Conservation (phyloP, 2,888 invertebrate genomes). For the Adelphocoris suturalis region DNA sequence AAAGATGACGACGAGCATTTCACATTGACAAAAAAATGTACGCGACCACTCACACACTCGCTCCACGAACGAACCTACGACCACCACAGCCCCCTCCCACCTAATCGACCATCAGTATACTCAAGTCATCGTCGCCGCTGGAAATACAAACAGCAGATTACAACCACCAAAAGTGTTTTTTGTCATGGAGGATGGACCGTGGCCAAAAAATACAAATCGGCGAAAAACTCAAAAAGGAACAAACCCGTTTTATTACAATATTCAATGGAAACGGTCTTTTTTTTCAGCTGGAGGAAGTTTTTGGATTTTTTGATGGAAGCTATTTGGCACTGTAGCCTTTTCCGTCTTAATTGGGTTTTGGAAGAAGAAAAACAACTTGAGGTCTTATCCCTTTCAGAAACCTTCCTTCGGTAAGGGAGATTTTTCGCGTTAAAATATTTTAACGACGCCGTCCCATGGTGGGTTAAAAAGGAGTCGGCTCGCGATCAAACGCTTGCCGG, state of each 20-base stretch:
- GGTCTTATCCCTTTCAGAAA: slow-evolving; percentile 39
- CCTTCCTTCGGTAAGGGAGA: slow-evolving; percentile 12
- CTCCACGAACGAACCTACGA: not conserved
- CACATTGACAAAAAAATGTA: not conserved
- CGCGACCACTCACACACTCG: not conserved
- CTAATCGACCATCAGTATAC: slow-evolving; percentile 34
- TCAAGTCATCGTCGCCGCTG: slow-evolving; percentile 55
- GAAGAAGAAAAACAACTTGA: not conserved
- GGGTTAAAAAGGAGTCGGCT: slow-evolving; percentile 57
- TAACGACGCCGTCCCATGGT: slow-evolving; percentile 42
- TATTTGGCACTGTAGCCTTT: slow-evolving; percentile 31
- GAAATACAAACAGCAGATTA: slow-evolving; percentile 59
- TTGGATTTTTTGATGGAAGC: slow-evolving; percentile 16
- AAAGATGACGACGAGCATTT: not conserved
- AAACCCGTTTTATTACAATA: slow-evolving; percentile 62
- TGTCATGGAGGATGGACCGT: not conserved
- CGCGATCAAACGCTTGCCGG: slow-evolving; percentile 50
- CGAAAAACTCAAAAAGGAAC: not conserved
- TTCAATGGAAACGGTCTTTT: slow-evolving; percentile 37
- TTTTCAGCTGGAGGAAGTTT: not conserved
- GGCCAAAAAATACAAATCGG: not conserved
- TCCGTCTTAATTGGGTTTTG: slow-evolving; percentile 64
- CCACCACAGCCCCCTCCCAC: not conserved
- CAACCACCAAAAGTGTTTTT: slow-evolving; percentile 29
- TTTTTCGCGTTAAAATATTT: slow-evolving; percentile 68